phyloP scores from a whole-genome alignment of 2,888 invertebrate genomes.

The Odontocolon sp. region DNA sequence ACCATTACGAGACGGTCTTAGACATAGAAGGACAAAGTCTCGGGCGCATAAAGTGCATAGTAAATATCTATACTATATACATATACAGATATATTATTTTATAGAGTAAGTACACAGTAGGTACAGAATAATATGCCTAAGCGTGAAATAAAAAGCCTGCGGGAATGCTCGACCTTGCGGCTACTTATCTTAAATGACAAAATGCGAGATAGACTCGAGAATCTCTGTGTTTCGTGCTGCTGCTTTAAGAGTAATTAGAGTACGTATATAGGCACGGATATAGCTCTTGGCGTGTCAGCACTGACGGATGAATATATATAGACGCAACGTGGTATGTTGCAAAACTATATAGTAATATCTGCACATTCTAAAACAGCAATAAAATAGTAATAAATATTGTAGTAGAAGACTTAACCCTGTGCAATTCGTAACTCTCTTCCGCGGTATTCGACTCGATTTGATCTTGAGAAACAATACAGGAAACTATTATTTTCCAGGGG shows the following conservation, averaged over 20 bases:
- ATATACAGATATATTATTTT: conserved; percentile 5
- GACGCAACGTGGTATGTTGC: no score
- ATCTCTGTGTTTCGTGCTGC: conserved; percentile 15
- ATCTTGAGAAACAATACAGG: no score
- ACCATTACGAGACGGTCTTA: conserved; percentile 21
- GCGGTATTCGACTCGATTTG: no score
- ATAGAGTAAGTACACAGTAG: neutral
- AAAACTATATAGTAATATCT: no score
- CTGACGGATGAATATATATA: no score
- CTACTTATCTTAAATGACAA: conserved; percentile 49
- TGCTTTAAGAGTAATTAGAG: no score
- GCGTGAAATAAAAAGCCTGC: conserved; percentile 45
- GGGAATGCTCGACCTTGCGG: conserved; percentile 46
- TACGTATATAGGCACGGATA: conserved; percentile 9
- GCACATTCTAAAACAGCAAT: no score
- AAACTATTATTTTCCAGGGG: no score
- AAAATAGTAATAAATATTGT: no score
- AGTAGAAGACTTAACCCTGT: no score
- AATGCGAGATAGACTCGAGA: conserved; percentile 23
- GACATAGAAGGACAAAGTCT: conserved; percentile 18
- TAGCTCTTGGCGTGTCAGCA: neutral
- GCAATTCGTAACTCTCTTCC: no score
- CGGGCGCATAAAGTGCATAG: neutral
- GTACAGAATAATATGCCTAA: neutral
- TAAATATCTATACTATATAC: neutral